phyloP scores from a whole-genome alignment of 1,140 invertebrate genomes.

The Drosophila burlai region DNA sequence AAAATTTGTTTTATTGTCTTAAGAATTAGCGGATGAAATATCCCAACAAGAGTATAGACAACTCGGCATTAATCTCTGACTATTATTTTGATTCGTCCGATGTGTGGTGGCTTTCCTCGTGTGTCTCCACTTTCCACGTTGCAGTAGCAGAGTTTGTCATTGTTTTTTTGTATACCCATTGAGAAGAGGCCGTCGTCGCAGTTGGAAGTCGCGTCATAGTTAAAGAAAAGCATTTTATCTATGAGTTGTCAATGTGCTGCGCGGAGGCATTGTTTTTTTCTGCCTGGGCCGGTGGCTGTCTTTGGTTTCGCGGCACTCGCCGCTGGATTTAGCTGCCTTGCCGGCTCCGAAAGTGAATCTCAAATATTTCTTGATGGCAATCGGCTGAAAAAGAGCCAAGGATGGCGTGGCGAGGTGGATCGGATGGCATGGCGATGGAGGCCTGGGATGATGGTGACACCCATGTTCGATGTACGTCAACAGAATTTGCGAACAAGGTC shows the following conservation, averaged over 20 bases:
- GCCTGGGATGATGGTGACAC: conserved; percentile 24
- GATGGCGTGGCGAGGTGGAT: conserved; percentile 40
- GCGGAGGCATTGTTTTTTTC: conserved; percentile 49
- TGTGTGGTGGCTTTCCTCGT: conserved; percentile 26
- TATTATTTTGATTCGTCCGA: conserved; percentile 16
- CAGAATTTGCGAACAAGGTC: conserved; percentile 75
- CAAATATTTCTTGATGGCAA: conserved; percentile 73
- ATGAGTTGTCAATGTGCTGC: conserved; percentile 54
- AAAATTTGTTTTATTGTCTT: not conserved
- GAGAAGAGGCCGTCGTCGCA: conserved; percentile 55
- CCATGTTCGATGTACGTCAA: conserved; percentile 52
- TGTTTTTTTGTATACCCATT: conserved; percentile 42
- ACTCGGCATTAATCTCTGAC: not conserved
- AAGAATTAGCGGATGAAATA: not conserved
- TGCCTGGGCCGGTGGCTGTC: not conserved
- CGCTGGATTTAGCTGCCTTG: conserved; percentile 10
- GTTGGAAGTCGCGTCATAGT: conserved; percentile 57
- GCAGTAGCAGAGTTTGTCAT: conserved; percentile 45
- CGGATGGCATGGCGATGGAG: not conserved
- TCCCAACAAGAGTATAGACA: conserved; percentile 1
- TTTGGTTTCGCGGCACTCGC: conserved; percentile 41
- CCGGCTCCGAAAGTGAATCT: conserved; percentile 73
- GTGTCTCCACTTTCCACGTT: conserved; percentile 45
- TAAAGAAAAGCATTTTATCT: conserved; percentile 71
- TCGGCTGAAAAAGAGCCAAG: conserved; percentile 33